A percentile compares a stretch with the other conserved stretches of the same genome.
These are phyloP conservation scores for Watsonalla cultraria DNA, from an alignment of 2,888 invertebrate species.

Conservation along the genomic window DNA sequence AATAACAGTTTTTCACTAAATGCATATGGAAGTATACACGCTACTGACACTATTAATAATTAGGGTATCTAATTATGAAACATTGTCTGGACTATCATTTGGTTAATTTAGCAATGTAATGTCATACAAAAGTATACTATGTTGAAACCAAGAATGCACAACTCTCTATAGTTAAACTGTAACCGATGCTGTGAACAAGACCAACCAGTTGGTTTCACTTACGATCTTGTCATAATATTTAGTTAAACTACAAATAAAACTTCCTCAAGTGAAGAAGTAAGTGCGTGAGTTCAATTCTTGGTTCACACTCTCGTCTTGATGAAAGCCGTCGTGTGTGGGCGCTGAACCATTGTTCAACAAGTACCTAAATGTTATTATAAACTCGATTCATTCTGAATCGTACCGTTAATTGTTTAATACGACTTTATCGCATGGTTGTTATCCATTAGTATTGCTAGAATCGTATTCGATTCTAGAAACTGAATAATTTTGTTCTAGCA, in stretches of 20 bases:
- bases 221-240: constrained; percentile 17
- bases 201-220: neutral
- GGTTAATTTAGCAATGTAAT: no score
- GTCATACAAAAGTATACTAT: no score
- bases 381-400: neutral
- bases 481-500: no score
- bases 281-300: constrained; percentile 16
- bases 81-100: no score
- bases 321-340: constrained; percentile 30
- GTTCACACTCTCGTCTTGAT: constrained; percentile 14
- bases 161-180: neutral
- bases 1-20: no score
- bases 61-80: no score
- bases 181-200: neutral
- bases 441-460: no score
- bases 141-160: neutral
- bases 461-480: no score
- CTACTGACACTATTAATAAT: no score
- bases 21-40: no score
- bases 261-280: neutral
- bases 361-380: constrained; percentile 19
- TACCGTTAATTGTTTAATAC: neutral
- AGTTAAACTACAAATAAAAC: constrained; percentile 18
- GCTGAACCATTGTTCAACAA: constrained; percentile 29
- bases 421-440: neutral